phyloP scores from a whole-genome alignment of 2,113 vertebrate genomes.

The Psittacus erithacus region DNA sequence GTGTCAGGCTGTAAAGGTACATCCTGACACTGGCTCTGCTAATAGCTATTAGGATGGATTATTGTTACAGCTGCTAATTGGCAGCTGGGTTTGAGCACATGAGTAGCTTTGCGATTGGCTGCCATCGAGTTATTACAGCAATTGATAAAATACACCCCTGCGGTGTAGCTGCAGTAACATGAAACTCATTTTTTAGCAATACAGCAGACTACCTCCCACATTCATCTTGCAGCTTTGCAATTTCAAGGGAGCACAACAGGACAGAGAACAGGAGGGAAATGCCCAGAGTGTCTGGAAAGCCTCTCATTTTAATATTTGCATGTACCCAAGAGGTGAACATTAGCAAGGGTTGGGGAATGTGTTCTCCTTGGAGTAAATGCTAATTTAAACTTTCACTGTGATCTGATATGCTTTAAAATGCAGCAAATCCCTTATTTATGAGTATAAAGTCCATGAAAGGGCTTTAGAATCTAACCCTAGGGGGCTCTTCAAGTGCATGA shows the following conservation, averaged over 20 bases:
- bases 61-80: not conserved
- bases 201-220: not conserved
- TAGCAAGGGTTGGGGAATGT: slow-evolving; percentile 2
- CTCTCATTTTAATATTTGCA: slow-evolving; percentile 19
- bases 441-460: slow-evolving; percentile 54
- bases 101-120: not conserved
- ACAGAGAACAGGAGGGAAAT: not conserved
- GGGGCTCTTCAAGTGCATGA: slow-evolving; percentile 54
- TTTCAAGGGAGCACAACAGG: not conserved
- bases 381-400: slow-evolving; percentile 53
- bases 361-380: slow-evolving; percentile 35
- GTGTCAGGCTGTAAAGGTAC: not conserved
- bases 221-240: not conserved
- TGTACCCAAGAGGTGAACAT: slow-evolving; percentile 24
- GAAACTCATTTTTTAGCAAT: not conserved
- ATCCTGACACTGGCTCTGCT: not conserved
- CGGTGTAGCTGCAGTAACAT: not conserved
- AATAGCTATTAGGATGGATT: not conserved
- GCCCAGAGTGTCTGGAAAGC: slow-evolving; percentile 7
- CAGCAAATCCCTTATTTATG: slow-evolving; percentile 67
- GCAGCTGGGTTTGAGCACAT: not conserved
- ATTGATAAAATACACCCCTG: not conserved
- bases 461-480: slow-evolving; percentile 55
- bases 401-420: slow-evolving; percentile 56
- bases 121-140: not conserved